Evolutionary conservation across 2,797 vertebrate species (phyloP), one percentile per base, ranked within the genome.

Genomic region (Bryconaethiops microstoma): DNA sequence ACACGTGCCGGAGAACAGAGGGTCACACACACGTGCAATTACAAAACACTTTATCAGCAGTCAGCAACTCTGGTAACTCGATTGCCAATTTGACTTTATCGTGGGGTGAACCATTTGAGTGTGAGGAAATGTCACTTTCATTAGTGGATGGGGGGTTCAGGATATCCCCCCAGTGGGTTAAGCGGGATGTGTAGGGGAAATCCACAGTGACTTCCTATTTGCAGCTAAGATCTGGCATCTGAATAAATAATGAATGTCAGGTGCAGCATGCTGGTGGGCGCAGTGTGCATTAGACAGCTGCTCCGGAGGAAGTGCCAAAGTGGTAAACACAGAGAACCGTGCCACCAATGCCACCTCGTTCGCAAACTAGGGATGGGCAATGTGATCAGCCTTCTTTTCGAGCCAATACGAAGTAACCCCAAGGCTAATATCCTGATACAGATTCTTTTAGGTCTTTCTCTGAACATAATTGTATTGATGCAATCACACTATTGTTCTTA

Each of bases 231-330:
- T 76, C 75, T 54, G 68, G 40, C 21, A 25, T 75, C 76, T 88
- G 81, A 88, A 88, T 88, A 86, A 87, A 86, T 86, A 45, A 89
- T 88, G 83, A 88, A 89, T 88, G 88, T 77, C 88, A 86, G 55
- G n/a, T 50, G 69, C 67, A 40, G 63, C 63, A 72, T 74, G 76
- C 71, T 78, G 84, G 60, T 81, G 73, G 55, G 78, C 64, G 54
- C 62, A 19, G 64, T 57, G 64, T 80, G 80, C 45, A 63, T 14
- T 63, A 74, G 77, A 74, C 78, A 83, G 62, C 72, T 68, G 55
- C 60, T 52, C 35, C 45, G 71, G 75, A 52, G 76, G 50, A 60
- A 42, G 52, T 42, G 13, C 55, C 67, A 78, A 25, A 62, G 68
- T 69, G 42, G 71, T 71, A 62, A 64, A 74, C 74, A 74, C 29